These are phyloP conservation scores for Scomber colias DNA, from an alignment of 2,113 vertebrate genomes.

Conservation along the genomic window DNA sequence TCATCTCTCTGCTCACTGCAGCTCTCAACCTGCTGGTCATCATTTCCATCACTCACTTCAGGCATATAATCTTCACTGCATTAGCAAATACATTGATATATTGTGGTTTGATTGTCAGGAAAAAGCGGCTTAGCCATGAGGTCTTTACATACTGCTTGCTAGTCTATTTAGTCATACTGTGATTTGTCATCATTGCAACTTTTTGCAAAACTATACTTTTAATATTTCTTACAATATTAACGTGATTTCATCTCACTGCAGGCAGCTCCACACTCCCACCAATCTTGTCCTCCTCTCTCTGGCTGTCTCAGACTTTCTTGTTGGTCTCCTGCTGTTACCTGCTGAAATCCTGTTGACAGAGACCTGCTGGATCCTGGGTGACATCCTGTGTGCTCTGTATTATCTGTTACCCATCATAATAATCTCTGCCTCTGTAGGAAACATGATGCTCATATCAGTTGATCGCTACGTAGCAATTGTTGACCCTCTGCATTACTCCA, in stretches of 20 bases:
- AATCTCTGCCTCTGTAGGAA: not conserved
- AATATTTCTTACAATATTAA: not conserved
- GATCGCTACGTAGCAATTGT: conserved; percentile 54
- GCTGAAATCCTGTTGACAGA: not conserved
- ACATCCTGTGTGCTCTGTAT: conserved; percentile 12
- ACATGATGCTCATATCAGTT: conserved; percentile 42
- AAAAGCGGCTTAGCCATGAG: too few species aligned
- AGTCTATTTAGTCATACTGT: too few species aligned
- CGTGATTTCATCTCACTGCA: conserved; percentile 27
- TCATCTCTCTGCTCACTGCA: conserved; percentile 26
- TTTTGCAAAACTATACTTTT: too few species aligned
- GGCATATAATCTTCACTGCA: conserved; percentile 18
- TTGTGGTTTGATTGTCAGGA: too few species aligned
- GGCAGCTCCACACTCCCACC: conserved; percentile 75
- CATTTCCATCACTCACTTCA: conserved; percentile 59
- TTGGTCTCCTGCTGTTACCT: conserved; percentile 37
- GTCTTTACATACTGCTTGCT: too few species aligned
- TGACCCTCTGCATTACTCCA: conserved; percentile 32
- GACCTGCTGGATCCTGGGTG: conserved; percentile 22
- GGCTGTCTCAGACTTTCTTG: conserved; percentile 32
- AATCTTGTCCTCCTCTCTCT: conserved; percentile 70
- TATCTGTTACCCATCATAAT: not conserved
- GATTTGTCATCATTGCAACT: too few species aligned
- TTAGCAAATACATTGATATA: too few species aligned
- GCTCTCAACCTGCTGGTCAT: conserved; percentile 56